Conservation (phyloP, 2,113 vertebrate genomes). For the Tor tambroides region DNA sequence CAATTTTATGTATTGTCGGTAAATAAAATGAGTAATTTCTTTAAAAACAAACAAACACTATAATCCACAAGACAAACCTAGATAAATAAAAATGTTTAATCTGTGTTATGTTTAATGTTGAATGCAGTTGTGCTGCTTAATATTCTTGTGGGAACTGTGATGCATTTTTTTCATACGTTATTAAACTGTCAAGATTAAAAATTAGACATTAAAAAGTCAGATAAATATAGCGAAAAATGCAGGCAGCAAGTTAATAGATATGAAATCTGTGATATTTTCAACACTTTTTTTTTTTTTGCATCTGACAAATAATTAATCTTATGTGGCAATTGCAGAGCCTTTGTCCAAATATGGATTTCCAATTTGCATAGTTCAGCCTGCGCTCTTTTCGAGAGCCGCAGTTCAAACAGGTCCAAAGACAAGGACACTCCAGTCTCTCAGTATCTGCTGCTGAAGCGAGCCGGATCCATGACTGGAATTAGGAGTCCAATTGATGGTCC, state of each 20-base stretch:
- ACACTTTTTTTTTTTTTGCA: background rate
- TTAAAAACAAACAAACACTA: no score
- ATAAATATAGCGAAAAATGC: background rate
- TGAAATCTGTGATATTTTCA: background rate
- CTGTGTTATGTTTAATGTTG: no score
- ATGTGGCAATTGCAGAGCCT: background rate
- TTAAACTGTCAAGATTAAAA: no score
- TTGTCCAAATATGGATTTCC: constrained; percentile 37
- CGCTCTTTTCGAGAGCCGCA: background rate
- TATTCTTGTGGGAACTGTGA: no score
- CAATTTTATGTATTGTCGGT: no score
- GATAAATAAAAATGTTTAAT: background rate
- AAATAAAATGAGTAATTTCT: no score
- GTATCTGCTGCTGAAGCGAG: background rate
- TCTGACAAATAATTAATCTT: constrained; percentile 32
- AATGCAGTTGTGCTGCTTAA: no score
- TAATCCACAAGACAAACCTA: no score
- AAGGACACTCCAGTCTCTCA: background rate
- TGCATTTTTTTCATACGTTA: no score
- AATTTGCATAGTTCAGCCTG: constrained; percentile 18
- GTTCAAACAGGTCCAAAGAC: background rate
- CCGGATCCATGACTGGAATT: constrained; percentile 50
- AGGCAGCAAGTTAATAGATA: background rate
- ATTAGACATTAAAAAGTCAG: no score
- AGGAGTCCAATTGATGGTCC: constrained; percentile 60